Conservation (phyloP, 2,888 invertebrate species). For the Chorisops tibialis region DNA sequence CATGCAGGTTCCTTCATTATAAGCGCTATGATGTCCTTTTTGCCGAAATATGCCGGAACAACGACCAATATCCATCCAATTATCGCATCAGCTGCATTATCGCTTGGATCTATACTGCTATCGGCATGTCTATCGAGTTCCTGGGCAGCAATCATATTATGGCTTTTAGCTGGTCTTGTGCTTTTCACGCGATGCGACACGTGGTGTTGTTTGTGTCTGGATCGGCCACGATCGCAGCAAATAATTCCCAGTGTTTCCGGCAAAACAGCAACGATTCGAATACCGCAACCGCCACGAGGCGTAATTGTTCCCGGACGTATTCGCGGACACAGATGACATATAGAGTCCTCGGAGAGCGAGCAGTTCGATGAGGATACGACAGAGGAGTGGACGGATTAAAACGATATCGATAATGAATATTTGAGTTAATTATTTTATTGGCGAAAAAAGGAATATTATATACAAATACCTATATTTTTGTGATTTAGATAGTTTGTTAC, state of each 20-base stretch:
- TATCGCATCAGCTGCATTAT: slow-evolving; percentile 43
- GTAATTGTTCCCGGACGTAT: slow-evolving; percentile 41
- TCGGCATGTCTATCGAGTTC: slow-evolving; percentile 46
- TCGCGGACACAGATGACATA: slow-evolving; percentile 49
- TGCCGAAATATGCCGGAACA: slow-evolving; percentile 50
- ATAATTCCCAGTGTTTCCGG: slow-evolving; percentile 48
- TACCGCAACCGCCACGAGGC: slow-evolving; percentile 46
- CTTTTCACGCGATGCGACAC: slow-evolving; percentile 48
- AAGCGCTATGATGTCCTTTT: slow-evolving; percentile 48
- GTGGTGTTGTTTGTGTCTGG: slow-evolving; percentile 49
- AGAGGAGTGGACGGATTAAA: slow-evolving; percentile 41
- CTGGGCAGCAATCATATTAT: slow-evolving; percentile 49
- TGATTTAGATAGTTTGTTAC: no score
- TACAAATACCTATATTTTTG: no score
- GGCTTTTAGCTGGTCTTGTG: slow-evolving; percentile 46
- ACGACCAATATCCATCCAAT: slow-evolving; percentile 47
- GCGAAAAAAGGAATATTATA: no score
- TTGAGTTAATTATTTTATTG: no score
- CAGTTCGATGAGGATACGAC: slow-evolving; percentile 44
- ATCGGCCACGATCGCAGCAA: slow-evolving; percentile 43
- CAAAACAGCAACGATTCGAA: slow-evolving; percentile 44
- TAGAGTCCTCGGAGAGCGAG: slow-evolving; percentile 50
- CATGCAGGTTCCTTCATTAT: slow-evolving; percentile 44
- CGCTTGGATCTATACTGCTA: slow-evolving; percentile 44
- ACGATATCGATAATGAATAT: no score